phyloP scores from a whole-genome alignment of 2,797 vertebrate species.

The Gymnocypris eckloni region DNA sequence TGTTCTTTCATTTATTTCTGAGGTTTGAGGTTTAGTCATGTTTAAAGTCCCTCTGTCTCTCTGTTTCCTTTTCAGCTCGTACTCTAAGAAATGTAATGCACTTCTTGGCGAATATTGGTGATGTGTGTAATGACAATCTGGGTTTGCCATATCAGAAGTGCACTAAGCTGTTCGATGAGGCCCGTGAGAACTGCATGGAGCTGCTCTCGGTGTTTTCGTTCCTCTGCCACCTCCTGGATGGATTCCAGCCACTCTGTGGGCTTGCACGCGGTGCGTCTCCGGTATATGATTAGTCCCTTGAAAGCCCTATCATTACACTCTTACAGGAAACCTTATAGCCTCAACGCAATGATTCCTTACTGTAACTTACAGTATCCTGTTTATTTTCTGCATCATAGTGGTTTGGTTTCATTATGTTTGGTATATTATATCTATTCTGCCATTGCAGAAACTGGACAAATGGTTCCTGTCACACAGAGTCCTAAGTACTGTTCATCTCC shows the following conservation, averaged over 20 bases:
- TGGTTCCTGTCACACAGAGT: background rate
- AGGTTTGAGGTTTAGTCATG: background rate
- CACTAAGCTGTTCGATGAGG: constrained; percentile 70
- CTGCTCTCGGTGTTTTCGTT: constrained; percentile 73
- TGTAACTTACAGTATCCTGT: constrained; percentile 30
- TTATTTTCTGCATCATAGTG: constrained; percentile 2
- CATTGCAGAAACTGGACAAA: background rate
- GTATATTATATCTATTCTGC: background rate
- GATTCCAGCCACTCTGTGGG: constrained; percentile 81
- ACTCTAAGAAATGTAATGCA: constrained; percentile 80
- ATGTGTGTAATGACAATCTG: constrained; percentile 83
- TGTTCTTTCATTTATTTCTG: background rate
- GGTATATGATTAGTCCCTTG: constrained; percentile 45
- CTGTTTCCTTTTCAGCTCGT: constrained; percentile 71
- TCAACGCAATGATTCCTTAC: constrained; percentile 17
- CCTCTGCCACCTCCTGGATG: constrained; percentile 79
- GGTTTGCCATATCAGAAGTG: constrained; percentile 83
- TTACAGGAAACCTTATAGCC: constrained; percentile 43
- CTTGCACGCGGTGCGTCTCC: constrained; percentile 71
- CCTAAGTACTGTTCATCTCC: background rate
- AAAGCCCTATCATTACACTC: constrained; percentile 48
- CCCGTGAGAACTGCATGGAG: constrained; percentile 73
- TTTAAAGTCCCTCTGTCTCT: background rate
- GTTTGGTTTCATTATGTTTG: constrained; percentile 21
- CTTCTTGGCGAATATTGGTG: constrained; percentile 80